These are phyloP conservation scores for Arctopsyche grandis DNA, from an alignment of 1,140 invertebrate species.

Conservation along the genomic window DNA sequence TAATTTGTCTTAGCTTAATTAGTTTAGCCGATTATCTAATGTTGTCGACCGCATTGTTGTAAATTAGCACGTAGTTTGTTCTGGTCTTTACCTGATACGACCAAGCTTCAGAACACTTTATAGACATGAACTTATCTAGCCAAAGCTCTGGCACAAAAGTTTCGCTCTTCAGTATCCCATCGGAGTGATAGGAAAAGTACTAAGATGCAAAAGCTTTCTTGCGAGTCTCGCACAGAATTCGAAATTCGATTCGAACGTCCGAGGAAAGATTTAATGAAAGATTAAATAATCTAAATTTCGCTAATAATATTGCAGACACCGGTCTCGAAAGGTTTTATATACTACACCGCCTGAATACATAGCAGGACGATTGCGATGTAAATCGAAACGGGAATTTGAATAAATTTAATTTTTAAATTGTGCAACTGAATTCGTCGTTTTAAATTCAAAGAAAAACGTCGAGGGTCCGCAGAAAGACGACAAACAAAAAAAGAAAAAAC, in stretches of 20 bases:
- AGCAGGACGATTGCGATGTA: too few relatives aligned
- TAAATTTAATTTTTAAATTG: constrained; percentile 22
- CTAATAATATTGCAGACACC: too few relatives aligned
- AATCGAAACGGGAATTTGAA: neutral
- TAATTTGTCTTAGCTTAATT: too few relatives aligned
- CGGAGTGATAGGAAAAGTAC: constrained; percentile 33
- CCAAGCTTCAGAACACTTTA: constrained; percentile 14
- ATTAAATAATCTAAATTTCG: neutral
- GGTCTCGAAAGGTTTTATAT: too few relatives aligned
- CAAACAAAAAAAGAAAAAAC: too few relatives aligned
- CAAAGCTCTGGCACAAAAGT: constrained; percentile 22
- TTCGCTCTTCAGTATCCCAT: constrained; percentile 24
- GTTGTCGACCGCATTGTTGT: neutral
- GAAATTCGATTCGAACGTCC: constrained; percentile 8
- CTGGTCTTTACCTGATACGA: neutral
- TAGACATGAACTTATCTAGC: constrained; percentile 5
- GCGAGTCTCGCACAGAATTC: neutral
- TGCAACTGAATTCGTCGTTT: neutral
- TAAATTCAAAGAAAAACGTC: neutral
- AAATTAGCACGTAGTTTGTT: constrained; percentile 20
- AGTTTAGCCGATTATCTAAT: too few relatives aligned
- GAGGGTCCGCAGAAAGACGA: neutral
- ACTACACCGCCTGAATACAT: too few relatives aligned
- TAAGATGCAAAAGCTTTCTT: constrained; percentile 19
- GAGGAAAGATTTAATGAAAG: constrained; percentile 1